A percentile compares a stretch with the other conserved stretches of the same genome.
Evolutionary conservation across 1,140 invertebrate genomes (phyloP).

Genomic region (Saccostrea echinata): DNA sequence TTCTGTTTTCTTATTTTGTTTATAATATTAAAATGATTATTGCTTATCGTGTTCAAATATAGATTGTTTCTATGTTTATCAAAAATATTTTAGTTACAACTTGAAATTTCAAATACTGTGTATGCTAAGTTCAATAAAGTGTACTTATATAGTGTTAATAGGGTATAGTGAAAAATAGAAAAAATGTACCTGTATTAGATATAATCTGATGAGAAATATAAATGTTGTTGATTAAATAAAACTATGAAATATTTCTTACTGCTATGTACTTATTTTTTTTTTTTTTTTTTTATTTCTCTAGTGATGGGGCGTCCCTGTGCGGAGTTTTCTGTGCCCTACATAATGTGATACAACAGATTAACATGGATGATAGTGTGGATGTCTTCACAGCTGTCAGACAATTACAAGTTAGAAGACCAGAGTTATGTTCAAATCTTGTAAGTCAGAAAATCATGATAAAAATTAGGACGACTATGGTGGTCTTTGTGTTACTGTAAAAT

Average conservation of each 20-base stretch:
- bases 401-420: not conserved
- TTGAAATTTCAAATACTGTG: too few species aligned
- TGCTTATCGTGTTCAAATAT: too few species aligned
- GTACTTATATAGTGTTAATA: not conserved
- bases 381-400: not conserved
- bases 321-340: not conserved
- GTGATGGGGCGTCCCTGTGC: not conserved
- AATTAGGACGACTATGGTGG: too few species aligned
- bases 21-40: too few species aligned
- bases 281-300: not conserved
- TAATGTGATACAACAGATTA: not conserved
- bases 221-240: too few species aligned
- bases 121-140: not conserved
- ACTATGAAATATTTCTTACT: not conserved
- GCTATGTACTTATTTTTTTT: too few species aligned
- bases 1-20: not conserved
- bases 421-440: not conserved
- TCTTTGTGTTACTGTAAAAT: too few species aligned
- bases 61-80: too few species aligned
- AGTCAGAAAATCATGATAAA: not conserved
- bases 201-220: too few species aligned
- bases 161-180: not conserved
- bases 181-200: not conserved
- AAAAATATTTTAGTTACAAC: too few species aligned
- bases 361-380: not conserved